Base-by-base conservation (phyloP, 2,113 vertebrate species). In the Clarias magur region DNA sequence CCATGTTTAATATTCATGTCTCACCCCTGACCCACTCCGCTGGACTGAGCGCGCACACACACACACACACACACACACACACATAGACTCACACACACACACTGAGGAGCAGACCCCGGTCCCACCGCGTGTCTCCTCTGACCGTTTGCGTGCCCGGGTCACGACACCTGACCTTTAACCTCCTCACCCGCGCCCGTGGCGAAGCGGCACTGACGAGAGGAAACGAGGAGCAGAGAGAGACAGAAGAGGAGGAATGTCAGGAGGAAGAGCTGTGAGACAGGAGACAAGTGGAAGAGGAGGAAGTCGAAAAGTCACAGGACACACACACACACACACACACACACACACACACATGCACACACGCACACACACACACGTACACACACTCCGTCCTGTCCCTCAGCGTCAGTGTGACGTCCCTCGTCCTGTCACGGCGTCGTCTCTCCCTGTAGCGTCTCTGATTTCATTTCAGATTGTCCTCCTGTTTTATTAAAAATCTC, bases 1-100 rank as follows among this genome's bases (percentile, higher is more conserved):
- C 27, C 0, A 6, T 67, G 62, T 82, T 82, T 82, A 82, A 82
- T 82, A 82, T 82, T 82, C 81, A 82, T 82, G 81, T 8, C 38
- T 82, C 60, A 27, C 59, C 62, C 81, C 81, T 82, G 81, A 82
- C 59, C 81, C 42, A 38, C 38, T 82, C 81, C 25, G 4, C 38
- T 59, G 10, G 80, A 48, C 34, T 16, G 57, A 82, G 42, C 53
- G 27, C 81, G 27, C 81, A 67, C 42, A 48, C 42, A 48, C 42
- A 42, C 42, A 42, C 42, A 42, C 42, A 42, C 42, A 42, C 42
- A 42, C 42, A 42, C 42, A 42, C 42, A 42, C 42, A 42, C 42
- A 42, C 42, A 42, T 3, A 42, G 2, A 42, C 42, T n/a, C 34
- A 30, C 65, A 25, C 53, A 67, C 81, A 67, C 81, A 67, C 62